Evolutionary conservation across 2,113 vertebrate genomes (phyloP).

Genomic region (Solea solea): DNA sequence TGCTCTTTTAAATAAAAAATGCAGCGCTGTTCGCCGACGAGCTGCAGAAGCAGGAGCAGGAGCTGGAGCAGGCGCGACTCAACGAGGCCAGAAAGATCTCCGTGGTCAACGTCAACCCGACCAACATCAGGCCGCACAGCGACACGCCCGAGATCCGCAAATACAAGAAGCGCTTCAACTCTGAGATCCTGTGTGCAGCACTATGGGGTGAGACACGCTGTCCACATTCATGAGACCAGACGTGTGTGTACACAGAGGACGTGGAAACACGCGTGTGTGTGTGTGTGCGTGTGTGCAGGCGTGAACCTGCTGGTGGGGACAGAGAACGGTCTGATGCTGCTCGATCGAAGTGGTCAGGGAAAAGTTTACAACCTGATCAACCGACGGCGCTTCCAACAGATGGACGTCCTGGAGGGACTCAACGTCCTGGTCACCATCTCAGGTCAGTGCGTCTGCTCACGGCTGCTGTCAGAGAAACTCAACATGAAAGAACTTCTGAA

Average conservation of each 20-base stretch:
- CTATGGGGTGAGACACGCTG: conserved; percentile 89
- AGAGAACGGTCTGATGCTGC: conserved; percentile 96
- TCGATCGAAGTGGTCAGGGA: conserved; percentile 96
- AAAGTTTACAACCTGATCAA: conserved; percentile 99
- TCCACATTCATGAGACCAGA: not conserved
- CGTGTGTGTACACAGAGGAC: no score
- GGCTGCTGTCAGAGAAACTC: not conserved
- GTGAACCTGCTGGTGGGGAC: conserved; percentile 98
- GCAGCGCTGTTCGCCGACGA: conserved; percentile 91
- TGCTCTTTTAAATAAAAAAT: not conserved
- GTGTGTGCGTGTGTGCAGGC: conserved; percentile 76
- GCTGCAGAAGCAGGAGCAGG: conserved; percentile 93
- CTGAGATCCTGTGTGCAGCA: conserved; percentile 97
- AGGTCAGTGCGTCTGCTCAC: conserved; percentile 72
- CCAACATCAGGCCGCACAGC: conserved; percentile 97
- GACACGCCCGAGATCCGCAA: conserved; percentile 99
- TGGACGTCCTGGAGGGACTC: conserved; percentile 97
- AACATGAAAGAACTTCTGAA: not conserved
- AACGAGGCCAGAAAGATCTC: conserved; percentile 98
- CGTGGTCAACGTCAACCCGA: conserved; percentile 98
- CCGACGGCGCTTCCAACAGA: conserved; percentile 96
- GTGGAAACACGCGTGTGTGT: not conserved
- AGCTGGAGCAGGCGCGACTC: conserved; percentile 96
- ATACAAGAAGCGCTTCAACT: conserved; percentile 99
- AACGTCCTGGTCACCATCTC: conserved; percentile 99